Evolutionary conservation across 2,888 invertebrate genomes (phyloP).

Genomic region (Polydrusus tereticollis): DNA sequence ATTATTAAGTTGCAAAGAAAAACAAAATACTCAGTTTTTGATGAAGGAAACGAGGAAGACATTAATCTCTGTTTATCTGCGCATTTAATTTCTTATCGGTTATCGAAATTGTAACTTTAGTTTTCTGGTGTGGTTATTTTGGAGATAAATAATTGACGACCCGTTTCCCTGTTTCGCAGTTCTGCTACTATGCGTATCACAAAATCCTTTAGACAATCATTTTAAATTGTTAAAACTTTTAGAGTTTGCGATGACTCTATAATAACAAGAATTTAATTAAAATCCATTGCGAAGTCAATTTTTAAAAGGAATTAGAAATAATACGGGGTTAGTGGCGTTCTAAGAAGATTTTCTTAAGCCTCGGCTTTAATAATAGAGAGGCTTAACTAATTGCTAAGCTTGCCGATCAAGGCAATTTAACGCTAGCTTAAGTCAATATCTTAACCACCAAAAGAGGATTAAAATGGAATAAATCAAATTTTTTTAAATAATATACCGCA

Average conservation of each 20-base stretch:
- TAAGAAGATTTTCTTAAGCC: conserved; percentile 6
- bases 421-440: conserved; percentile 12
- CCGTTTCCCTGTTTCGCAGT: too few relatives aligned
- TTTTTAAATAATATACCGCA: neutral
- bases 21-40: too few relatives aligned
- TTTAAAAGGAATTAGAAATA: neutral
- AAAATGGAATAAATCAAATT: neutral
- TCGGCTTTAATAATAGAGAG: conserved; percentile 3
- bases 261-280: neutral
- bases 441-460: conserved; percentile 5
- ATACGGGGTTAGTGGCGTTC: neutral
- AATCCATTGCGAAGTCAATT: neutral
- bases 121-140: too few relatives aligned
- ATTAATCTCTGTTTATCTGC: too few relatives aligned
- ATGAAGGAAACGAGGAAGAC: too few relatives aligned
- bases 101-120: too few relatives aligned
- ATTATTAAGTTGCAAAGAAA: too few relatives aligned
- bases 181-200: too few relatives aligned
- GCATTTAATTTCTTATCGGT: too few relatives aligned
- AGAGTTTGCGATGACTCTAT: neutral
- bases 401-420: conserved; percentile 21
- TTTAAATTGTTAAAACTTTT: too few relatives aligned
- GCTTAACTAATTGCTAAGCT: conserved; percentile 18
- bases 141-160: too few relatives aligned
- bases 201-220: too few relatives aligned